These are phyloP conservation scores for Pterostichus madidus DNA, from an alignment of 2,888 invertebrate species.

Conservation along the genomic window DNA sequence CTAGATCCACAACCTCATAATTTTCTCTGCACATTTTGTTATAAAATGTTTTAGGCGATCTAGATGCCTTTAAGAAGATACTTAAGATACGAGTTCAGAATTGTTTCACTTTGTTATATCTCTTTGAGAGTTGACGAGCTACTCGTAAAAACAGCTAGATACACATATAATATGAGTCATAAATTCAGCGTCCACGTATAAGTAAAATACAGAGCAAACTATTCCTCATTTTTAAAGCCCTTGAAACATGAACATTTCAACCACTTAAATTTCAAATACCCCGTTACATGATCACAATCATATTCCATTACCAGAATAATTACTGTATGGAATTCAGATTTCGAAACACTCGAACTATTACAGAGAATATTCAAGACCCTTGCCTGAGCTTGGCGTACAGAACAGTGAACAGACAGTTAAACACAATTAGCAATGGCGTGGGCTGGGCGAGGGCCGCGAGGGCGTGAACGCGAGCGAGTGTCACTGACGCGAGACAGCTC, in stretches of 20 bases:
- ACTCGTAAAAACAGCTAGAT: too few species aligned
- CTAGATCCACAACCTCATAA: too few species aligned
- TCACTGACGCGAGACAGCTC: constrained; percentile 3
- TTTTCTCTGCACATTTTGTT: too few species aligned
- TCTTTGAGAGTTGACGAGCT: too few species aligned
- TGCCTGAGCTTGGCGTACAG: background rate
- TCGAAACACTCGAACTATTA: constrained; percentile 53
- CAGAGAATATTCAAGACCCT: constrained; percentile 5
- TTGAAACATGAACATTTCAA: background rate
- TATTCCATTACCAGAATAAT: constrained; percentile 52
- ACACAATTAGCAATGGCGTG: constrained; percentile 51
- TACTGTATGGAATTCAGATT: constrained; percentile 57
- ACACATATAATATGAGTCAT: background rate
- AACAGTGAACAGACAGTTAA: constrained; percentile 42
- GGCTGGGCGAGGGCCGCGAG: background rate
- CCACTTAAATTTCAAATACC: constrained; percentile 4
- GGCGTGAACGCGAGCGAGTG: background rate
- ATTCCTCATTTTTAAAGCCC: background rate
- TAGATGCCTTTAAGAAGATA: too few species aligned
- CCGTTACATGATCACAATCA: constrained; percentile 42
- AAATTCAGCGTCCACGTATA: background rate
- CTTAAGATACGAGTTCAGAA: too few species aligned
- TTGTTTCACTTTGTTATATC: too few species aligned
- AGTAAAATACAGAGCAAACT: too few species aligned
- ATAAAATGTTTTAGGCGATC: too few species aligned